Evolutionary conservation across 2,113 vertebrate species (phyloP), one percentile per base, ranked within the genome.

Genomic region (Castor canadensis): DNA sequence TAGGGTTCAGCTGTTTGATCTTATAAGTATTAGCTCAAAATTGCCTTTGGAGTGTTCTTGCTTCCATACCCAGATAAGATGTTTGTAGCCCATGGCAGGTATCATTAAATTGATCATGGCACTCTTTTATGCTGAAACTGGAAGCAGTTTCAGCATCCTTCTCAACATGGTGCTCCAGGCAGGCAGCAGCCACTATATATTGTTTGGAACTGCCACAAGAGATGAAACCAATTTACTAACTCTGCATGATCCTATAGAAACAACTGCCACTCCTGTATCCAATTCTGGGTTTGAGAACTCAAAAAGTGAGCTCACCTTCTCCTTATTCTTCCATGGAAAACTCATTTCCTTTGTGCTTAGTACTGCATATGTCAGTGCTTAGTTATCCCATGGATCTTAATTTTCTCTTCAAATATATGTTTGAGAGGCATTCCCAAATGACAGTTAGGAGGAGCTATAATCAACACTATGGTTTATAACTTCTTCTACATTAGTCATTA

Each of bases 211-310:
- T 96, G 72, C n/a, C 38, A 45, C 13, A 90, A 96, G 56, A 90
- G n/a, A 56, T 75, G 47, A 97, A 96, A 79, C 38, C 52, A 93
- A 75, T 93, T 91, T 86, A 13, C 13, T 81, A 95, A 92, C 38
- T 94, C 76, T 81, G 58, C 58, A 81, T 96, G 81, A 94, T 76
- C 3, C 28, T 81, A 49, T 67, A 92, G 72, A 95, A 91, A 91
- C 60, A 90, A 52, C 32, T 72, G 60, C 67, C 5, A 88, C 35
- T 72, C 30, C 49, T 80, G 9, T 85, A 47, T 81, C 35, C 67
- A 19, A 52, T 91, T 90, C 67, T 91, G 35, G 28, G 35, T 87
- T 95, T 96, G 52, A 28, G n/a, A 52, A 84, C 30, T 72, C 73
- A 92, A 66, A 91, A 90, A 58, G 13, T 92, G 35, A 94, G 56